Percentiles rank a stretch among this genome's conserved stretches.
Evolutionary conservation across 2,113 vertebrate species (phyloP).

Genomic region (Lepus timidus): DNA sequence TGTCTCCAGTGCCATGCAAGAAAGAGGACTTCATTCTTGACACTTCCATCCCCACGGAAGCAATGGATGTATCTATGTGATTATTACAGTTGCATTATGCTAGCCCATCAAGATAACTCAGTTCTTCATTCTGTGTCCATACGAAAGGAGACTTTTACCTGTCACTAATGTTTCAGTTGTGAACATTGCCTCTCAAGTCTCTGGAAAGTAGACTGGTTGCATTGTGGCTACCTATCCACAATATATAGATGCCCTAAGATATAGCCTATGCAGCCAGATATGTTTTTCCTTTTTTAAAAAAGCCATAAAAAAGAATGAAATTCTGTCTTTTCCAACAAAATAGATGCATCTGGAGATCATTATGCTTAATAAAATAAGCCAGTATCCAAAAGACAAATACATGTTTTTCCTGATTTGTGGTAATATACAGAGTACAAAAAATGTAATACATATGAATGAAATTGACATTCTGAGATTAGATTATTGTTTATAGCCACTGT

Average conservation of each 20-base stretch:
- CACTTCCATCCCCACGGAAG: neutral
- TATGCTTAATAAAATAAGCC: too few species aligned
- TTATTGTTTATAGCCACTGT: too few species aligned
- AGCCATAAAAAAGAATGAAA: too few species aligned
- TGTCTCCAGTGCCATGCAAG: conserved; percentile 12
- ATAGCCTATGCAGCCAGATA: neutral
- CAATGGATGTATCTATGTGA: neutral
- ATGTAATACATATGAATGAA: too few species aligned
- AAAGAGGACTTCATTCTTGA: neutral
- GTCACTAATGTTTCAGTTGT: neutral
- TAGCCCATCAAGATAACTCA: conserved; percentile 11
- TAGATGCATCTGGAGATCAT: too few species aligned
- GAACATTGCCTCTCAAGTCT: neutral
- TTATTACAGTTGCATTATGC: neutral
- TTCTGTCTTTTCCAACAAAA: too few species aligned
- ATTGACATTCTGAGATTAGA: too few species aligned
- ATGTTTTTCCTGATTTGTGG: too few species aligned
- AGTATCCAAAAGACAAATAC: too few species aligned
- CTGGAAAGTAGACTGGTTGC: neutral
- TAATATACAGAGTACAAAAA: too few species aligned
- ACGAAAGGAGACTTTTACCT: conserved; percentile 1
- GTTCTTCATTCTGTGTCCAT: neutral
- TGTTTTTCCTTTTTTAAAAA: too few species aligned
- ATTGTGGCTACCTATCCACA: neutral
- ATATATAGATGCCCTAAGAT: neutral